Evolutionary conservation across 2,888 invertebrate species (phyloP), one percentile per base, ranked within the genome.

Genomic region (Mythimna impura): DNA sequence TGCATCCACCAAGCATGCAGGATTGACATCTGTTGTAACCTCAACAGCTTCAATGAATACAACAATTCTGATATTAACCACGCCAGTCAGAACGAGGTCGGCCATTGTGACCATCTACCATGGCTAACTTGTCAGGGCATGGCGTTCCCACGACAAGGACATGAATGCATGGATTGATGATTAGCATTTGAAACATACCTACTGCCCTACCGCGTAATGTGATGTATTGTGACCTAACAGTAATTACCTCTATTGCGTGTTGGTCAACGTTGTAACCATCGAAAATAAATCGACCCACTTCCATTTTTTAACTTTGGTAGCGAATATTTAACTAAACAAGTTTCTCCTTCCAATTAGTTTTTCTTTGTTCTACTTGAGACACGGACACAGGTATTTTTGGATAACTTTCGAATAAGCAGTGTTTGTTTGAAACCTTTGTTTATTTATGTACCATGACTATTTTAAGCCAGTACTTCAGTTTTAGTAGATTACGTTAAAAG

Each of bases 91-190:
- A 83, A 78, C 88, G 89, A 91, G 92, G 92, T 88, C 92, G 86
- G 50, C 85, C 73, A 90, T 91, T 92, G 90, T 91, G 81, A 81
- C 78, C 81, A 83, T 70, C 82, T 83, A 73, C 87, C 89, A 88
- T 90, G 83, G 86, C 80, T 83, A 83, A 87, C 85, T 73, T 84
- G 86, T 75, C 83, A 82, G 84, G 83, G 83, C 86, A 87, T 83
- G 80, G 80, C 79, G 86, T 91, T 93, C 92, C 88, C 92, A 93
- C 90, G 90, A 77, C 77, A 78, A 82, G 74, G 73, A 64, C 76
- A 78, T 78, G 47, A 74, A 84, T 82, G 63, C 81, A 81, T 69
- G 76, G 76, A 75, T 71, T 78, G 70, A 76, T 76, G 72, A 78
- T 83, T 87, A 78, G 60, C 80, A 82, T 83, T 84, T 80, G 60